Base-by-base conservation (phyloP, 2,113 vertebrate species). In the Spea multiplicata region DNA sequence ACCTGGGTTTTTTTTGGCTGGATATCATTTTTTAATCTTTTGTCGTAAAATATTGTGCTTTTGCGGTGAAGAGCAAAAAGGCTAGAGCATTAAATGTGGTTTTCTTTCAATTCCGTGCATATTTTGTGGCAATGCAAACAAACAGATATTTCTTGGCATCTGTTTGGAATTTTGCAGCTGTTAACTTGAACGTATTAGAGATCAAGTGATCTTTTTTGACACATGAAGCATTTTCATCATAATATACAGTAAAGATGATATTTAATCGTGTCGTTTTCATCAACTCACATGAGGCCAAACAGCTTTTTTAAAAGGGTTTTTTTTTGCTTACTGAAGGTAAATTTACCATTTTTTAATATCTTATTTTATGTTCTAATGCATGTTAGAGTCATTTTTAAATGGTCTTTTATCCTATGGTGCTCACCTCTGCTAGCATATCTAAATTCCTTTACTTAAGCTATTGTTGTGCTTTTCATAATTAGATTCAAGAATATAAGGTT, bases 81-180 rank as follows among this genome's bases (percentile, higher is more conserved):
- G 5, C 62, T 8, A 6, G 49, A 46, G 71, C 0, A 76, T 2
- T 52, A 81, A 55, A 7, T 45, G 3, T 74, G 70, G 9, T 75
- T 6, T 5, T 53, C 50, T 75, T 83, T 76, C 82, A 71, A 74
- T 69, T 73, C 59, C 64, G 73, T 76, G 68, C 68, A 53, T 83
- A 83, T 68, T 66, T 74, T 73, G 6, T 78, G 72, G 9, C 78
- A 76, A 76, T 78, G 62, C 13, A 86, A 76, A 70, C 44, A 81
- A 84, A 73, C 52, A n/a, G 49, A 4, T 53, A 3, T 80, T 71
- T 65, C 52, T 73, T 84, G 82, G 59, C n/a, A 44, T 81, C 52
- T 74, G 45, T 9, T 82, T 73, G 46, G 13, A 78, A 73, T 67
- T 81, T 84, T 84, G 44, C 57, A 71, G 68, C 45, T 76, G 30